Base-by-base conservation (phyloP, 2,113 vertebrate genomes). In the Labeo rohita region DNA sequence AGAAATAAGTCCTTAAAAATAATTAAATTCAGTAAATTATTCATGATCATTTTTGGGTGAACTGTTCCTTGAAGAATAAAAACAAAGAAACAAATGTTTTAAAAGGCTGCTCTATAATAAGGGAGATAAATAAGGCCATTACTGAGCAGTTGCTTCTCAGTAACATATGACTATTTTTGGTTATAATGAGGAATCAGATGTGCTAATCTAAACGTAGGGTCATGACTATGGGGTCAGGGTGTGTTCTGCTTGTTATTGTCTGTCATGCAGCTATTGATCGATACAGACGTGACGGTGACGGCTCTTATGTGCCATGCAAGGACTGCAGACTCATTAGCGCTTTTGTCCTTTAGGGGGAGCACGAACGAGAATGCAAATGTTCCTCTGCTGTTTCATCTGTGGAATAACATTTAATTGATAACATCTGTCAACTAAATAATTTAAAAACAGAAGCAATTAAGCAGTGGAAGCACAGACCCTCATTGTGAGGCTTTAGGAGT, bases 381-480 rank as follows among this genome's bases (percentile, higher is more conserved):
- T 83, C 59, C 23, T 34, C 36, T 66, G 28, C 75, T 65, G 56
- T 76, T 87, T 63, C 75, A 75, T 66, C 61, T 47, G 28, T 82
- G 81, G 72, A 75, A 85, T 73, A 78, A 87, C 63, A 68, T 81
- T 90, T 73, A 90, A 88, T 84, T 87, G 84, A 86, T 81, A 88
- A 88, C 86, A 84, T 87, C 73, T 86, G 87, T 88, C 89, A 78
- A 66, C 50, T 56, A 76, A 88, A 87, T 89, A 54, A 88, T 87
- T 85, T 74, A 61, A 88, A 84, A 82, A 77, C 83, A 77, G 47
- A 83, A 47, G 78, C 85, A 88, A 83, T 89, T 88, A 90, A 76
- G 82, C n/a, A 34, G 13, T 52, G n/a, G 21, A 15, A 61, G 49
- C 76, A 16, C 54, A 72, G 68, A 36, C 21, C 54, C 54, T 65